A percentile compares a stretch with the other conserved stretches of the same genome.
Conservation (phyloP, 2,113 vertebrate genomes). For the Miniopterus natalensis region DNA sequence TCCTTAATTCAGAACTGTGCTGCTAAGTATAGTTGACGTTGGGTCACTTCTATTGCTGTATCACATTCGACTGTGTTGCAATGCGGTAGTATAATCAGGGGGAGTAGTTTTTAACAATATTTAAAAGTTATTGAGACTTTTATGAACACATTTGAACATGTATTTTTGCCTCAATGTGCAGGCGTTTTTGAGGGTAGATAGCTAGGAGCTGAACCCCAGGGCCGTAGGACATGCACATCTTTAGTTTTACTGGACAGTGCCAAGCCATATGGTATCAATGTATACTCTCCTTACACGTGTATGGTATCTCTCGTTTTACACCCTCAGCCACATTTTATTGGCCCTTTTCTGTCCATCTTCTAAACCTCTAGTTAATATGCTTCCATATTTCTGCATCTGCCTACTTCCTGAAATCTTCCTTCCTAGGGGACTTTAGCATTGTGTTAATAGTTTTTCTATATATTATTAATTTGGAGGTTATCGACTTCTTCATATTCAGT, state of each 20-base stretch:
- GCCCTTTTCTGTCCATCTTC: not conserved
- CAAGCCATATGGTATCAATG: not conserved
- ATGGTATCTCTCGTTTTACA: not conserved
- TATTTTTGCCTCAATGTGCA: not conserved
- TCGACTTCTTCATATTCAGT: not conserved
- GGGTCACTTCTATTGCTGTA: not conserved
- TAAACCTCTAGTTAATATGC: not conserved
- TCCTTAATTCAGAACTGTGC: not conserved
- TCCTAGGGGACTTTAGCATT: not conserved
- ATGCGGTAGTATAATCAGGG: not conserved
- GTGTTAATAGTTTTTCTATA: not conserved
- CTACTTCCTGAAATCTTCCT: conserved; percentile 1
- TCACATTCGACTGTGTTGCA: not conserved
- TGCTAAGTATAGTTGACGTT: not conserved
- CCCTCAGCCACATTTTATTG: not conserved
- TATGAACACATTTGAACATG: not conserved
- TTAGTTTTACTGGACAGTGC: not conserved
- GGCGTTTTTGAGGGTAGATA: not conserved
- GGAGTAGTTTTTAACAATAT: not conserved
- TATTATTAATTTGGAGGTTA: not conserved
- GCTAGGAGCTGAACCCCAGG: not conserved
- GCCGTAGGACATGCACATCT: not conserved
- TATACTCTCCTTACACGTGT: not conserved
- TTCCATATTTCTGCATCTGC: not conserved
- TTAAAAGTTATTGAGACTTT: not conserved